Evolutionary conservation across 2,888 invertebrate species (phyloP), one percentile per base, ranked within the genome.

Genomic region (Tetragonula carbonaria): DNA sequence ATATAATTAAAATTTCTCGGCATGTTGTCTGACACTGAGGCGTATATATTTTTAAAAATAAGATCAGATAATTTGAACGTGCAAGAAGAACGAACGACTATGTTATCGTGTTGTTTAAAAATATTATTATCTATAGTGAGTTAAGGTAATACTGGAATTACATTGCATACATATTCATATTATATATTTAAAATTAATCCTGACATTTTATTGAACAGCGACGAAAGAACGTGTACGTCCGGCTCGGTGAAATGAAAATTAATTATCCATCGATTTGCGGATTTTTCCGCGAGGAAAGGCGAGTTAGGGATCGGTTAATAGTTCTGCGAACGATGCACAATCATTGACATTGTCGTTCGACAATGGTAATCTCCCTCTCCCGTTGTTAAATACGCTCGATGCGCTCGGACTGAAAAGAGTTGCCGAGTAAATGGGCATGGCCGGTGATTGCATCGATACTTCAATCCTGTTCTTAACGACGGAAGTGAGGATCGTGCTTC

Each of bases 361-460:
- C 72, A 71, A 28, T 67, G 80, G 57, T 59, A 80, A 83, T 76
- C 72, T 55, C 8, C 11, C 45, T 45, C 45, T 8, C 8, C 8
- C 45, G 45, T 45, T 45, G 85, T 87, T 87, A 82, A 79, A 84
- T 87, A 75, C 82, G 81, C 80, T 66, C 72, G 70, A 82, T 80
- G 70, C 65, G 70, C 80, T 71, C 14, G 70, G 55, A 28, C 57
- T 73, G 68, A 76, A 77, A 81, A 81, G 83, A 76, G 53, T 62
- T 72, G 50, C 21, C 33, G 65, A 67, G 72, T 68, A 71, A 45
- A 77, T 74, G 74, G 82, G 74, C 33, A 82, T 59, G 80, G 74
- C 55, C 57, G 68, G 59, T 67, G 74, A 81, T 79, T 81, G 81
- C 66, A 73, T 81, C 50, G 67, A 13, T n/a, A 53, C 80, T 67